A percentile compares a stretch with the other conserved stretches of the same genome.
Conservation (phyloP, 1,140 invertebrate genomes). For the Heliconius hermathena region DNA sequence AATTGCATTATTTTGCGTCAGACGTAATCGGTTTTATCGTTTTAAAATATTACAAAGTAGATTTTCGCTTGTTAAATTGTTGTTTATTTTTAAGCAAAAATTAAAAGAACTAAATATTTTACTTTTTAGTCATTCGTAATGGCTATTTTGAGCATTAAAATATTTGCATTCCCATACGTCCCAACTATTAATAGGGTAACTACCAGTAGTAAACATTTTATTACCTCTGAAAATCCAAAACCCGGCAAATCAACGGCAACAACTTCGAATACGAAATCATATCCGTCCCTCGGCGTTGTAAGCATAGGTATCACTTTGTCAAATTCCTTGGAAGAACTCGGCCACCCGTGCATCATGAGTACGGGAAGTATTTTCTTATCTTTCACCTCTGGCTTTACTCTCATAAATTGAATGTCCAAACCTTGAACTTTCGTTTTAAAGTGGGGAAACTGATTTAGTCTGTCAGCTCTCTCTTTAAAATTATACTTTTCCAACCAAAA, state of each 20-base stretch:
- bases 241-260: constrained; percentile 92
- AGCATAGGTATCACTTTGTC: constrained; percentile 90
- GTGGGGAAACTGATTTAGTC: constrained; percentile 88
- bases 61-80: background rate
- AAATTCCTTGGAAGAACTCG: constrained; percentile 94
- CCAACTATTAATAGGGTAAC: background rate
- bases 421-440: constrained; percentile 88
- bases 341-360: constrained; percentile 95
- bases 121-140: background rate
- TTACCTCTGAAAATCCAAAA: constrained; percentile 91
- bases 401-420: constrained; percentile 89
- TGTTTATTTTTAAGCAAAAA: no score
- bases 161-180: background rate
- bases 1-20: constrained; percentile 4
- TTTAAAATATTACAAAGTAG: background rate
- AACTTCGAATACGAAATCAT: constrained; percentile 90
- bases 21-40: background rate
- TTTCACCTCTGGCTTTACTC: constrained; percentile 79
- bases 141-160: background rate
- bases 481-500: constrained; percentile 90
- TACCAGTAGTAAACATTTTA: constrained; percentile 11
- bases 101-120: background rate
- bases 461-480: constrained; percentile 86
- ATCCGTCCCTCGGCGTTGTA: constrained; percentile 82
- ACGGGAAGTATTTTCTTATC: constrained; percentile 85